Conservation (phyloP, 2,113 vertebrate species). For the Coturnix japonica region DNA sequence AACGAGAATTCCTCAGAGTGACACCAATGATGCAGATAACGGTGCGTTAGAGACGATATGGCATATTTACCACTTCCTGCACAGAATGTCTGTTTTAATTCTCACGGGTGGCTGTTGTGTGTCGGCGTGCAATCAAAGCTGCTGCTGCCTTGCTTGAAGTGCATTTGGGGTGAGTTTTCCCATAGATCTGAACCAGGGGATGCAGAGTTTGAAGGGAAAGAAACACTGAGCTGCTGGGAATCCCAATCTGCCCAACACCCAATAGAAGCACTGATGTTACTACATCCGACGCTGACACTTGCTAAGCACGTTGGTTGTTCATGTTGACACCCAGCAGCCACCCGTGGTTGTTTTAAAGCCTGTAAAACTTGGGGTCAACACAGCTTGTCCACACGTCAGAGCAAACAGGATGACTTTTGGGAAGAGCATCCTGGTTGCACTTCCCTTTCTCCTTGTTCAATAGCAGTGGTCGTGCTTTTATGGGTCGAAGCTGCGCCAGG, state of each 20-base stretch:
- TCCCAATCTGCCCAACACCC: neutral
- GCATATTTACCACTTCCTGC: neutral
- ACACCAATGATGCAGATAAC: conserved; percentile 40
- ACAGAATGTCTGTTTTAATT: conserved; percentile 42
- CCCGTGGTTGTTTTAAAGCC: conserved; percentile 31
- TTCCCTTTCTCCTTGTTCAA: neutral
- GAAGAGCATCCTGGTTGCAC: neutral
- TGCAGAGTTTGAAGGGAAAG: neutral
- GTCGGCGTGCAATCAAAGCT: conserved; percentile 40
- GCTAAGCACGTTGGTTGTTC: neutral
- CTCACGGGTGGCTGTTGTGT: conserved; percentile 60
- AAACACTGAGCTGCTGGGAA: neutral
- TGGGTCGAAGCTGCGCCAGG: conserved; percentile 6
- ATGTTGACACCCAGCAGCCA: neutral
- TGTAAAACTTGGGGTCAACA: conserved; percentile 41
- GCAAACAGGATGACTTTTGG: conserved; percentile 18
- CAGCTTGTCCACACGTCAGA: neutral
- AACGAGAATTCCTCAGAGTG: conserved; percentile 46
- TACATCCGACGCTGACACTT: neutral
- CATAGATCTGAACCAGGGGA: neutral
- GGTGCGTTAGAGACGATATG: neutral
- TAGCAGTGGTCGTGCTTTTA: neutral
- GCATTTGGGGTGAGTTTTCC: neutral
- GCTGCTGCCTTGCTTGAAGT: neutral
- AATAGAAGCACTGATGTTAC: neutral